Percentiles rank a stretch among this genome's conserved stretches.
phyloP scores from a whole-genome alignment of 2,888 invertebrate genomes.

The Chymomyza fuscimana region DNA sequence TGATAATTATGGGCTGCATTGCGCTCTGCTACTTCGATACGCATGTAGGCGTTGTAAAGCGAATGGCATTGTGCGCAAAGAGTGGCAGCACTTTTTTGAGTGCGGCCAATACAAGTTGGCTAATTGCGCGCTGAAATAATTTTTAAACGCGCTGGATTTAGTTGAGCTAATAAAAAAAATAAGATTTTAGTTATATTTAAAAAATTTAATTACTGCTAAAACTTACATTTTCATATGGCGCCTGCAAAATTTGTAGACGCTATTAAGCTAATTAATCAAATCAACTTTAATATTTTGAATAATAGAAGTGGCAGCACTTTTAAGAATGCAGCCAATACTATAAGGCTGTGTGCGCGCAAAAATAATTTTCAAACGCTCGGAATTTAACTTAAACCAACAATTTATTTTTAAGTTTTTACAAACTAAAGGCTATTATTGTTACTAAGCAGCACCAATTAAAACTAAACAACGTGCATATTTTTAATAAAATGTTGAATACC shows the following conservation, averaged over 20 bases:
- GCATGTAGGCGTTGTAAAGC: not conserved
- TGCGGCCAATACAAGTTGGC: not conserved
- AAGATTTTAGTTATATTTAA: too few relatives aligned
- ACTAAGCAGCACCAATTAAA: slow-evolving; percentile 2
- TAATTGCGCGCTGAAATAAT: not conserved
- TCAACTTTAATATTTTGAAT: too few relatives aligned
- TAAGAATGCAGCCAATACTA: too few relatives aligned
- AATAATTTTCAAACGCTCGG: not conserved
- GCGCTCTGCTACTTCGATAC: not conserved
- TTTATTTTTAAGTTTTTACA: not conserved
- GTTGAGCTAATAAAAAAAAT: too few relatives aligned
- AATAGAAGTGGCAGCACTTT: too few relatives aligned
- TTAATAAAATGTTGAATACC: slow-evolving; percentile 18
- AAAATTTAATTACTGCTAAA: too few relatives aligned
- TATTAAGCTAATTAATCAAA: too few relatives aligned
- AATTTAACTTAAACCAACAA: not conserved
- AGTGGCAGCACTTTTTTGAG: not conserved
- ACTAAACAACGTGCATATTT: not conserved
- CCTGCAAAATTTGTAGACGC: too few relatives aligned
- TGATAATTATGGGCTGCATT: not conserved
- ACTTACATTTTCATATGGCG: too few relatives aligned
- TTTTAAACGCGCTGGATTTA: too few relatives aligned
- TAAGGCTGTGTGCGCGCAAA: not conserved
- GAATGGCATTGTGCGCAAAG: not conserved
- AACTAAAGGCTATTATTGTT: not conserved